Percentiles rank a stretch among this genome's conserved stretches.
phyloP scores from a whole-genome alignment of 2,797 vertebrate species.

The Agapornis canus region DNA sequence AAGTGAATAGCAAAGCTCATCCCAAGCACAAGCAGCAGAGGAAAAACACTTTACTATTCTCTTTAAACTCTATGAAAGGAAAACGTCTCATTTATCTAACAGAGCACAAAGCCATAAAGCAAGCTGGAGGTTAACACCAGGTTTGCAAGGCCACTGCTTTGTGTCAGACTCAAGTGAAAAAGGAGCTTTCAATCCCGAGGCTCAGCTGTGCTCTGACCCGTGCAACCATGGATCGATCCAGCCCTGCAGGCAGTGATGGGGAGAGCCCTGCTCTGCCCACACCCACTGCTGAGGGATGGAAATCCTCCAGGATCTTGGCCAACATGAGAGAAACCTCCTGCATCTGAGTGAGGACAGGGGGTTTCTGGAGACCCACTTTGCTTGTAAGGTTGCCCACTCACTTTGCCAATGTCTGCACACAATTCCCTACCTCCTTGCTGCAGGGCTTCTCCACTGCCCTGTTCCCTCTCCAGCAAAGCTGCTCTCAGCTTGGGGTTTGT shows the following conservation, averaged over 20 bases:
- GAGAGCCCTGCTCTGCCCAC: not conserved
- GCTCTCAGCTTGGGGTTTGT: constrained; percentile 37
- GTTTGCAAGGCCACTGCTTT: constrained; percentile 75
- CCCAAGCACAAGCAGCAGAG: constrained; percentile 60
- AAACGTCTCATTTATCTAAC: constrained; percentile 77
- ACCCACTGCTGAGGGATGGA: fast-evolving
- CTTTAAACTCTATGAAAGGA: constrained; percentile 80
- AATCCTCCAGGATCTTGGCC: not conserved
- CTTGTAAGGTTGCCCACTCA: not conserved
- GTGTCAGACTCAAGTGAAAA: constrained; percentile 50
- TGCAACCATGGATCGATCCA: not conserved
- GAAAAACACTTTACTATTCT: constrained; percentile 78
- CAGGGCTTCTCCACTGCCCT: not conserved
- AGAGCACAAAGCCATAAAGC: constrained; percentile 75
- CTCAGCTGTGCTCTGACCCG: constrained; percentile 35
- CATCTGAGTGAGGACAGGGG: not conserved
- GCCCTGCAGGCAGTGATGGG: constrained; percentile 1
- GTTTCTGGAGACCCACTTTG: not conserved
- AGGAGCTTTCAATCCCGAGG: constrained; percentile 8
- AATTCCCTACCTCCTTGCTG: constrained; percentile 44
- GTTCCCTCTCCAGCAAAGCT: not conserved
- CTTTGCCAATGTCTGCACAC: not conserved
- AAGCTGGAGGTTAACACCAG: constrained; percentile 76
- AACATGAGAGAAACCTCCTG: not conserved
- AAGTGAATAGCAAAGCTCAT: constrained; percentile 75